Evolutionary conservation across 1,140 invertebrate genomes (phyloP), one percentile per base, ranked within the genome.

Genomic region (Lasaia peninsularis): DNA sequence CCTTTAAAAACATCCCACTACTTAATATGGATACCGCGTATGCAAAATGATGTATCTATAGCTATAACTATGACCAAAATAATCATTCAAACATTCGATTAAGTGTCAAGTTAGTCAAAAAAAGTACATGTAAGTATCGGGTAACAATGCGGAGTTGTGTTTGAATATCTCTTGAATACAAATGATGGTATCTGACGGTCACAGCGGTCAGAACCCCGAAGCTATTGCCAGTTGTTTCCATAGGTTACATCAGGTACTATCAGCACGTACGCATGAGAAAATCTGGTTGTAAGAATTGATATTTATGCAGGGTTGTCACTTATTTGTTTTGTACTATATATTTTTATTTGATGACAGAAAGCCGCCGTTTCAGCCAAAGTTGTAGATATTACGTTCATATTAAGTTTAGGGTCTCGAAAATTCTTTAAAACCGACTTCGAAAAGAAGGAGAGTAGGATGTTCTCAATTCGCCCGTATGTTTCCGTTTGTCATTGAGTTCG

Each of bases 121-220:
- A 44, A 70, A 77, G 71, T 65, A 74, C 70, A 71, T 62, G 67
- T 73, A 67, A 73, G 69, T 69, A 68, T 69, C 65, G 62, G 71
- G 62, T 75, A 73, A 71, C 67, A 57, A 75, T 68, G 74, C 73
- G 64, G 65, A 67, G 69, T 73, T 65, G 67, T 66, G 62, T 54
- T 48, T 33, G 35, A 56, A 24, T 58, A 59, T 63, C 51, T 59
- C 33, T 65, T 63, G 78, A 81, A 83, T 85, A 86, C 70, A 80
- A 82, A 85, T 78, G 57, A 78, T 71, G 60, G 77, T 79, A 86
- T 85, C 81, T 81, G 76, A 73, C 76, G 74, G 80, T 80, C 75
- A 76, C 61, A 75, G 73, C 64, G 67, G 68, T 58, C 60, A 73
- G 69, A 67, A 63, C 68, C 75, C 67, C 67, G 58, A 71, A 75